Evolutionary conservation across 2,113 vertebrate species (phyloP).

Genomic region (Sisor rabdophorus): DNA sequence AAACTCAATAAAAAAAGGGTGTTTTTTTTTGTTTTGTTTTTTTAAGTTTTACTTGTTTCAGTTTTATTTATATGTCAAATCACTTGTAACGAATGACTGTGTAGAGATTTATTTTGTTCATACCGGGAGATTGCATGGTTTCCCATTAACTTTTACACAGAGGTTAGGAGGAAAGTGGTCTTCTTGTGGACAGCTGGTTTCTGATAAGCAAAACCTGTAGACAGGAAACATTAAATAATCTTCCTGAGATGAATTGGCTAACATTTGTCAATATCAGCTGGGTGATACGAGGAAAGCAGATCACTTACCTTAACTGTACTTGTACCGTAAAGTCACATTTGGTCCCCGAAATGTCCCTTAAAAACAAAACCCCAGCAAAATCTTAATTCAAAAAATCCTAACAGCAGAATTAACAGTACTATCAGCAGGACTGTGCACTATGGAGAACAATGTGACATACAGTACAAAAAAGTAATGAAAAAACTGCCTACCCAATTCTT

Average conservation of each 20-base stretch:
- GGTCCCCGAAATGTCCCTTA: conserved; percentile 98
- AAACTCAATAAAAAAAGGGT: not conserved
- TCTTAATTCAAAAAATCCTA: conserved; percentile 16
- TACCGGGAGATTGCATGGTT: conserved; percentile 96
- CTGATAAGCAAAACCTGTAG: conserved; percentile 94
- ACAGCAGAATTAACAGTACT: not conserved
- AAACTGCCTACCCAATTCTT: not conserved
- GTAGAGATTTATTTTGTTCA: not conserved
- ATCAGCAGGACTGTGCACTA: not conserved
- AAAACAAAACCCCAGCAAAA: conserved; percentile 47
- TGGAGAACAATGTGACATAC: not conserved
- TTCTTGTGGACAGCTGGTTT: conserved; percentile 99
- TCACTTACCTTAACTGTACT: conserved; percentile 89
- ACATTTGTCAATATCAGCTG: not conserved
- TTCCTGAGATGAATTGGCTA: not conserved
- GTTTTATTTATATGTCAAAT: no score
- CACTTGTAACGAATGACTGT: not conserved
- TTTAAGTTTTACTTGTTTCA: no score
- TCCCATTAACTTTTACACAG: conserved; percentile 98
- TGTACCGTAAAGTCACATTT: conserved; percentile 99
- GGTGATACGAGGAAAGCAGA: not conserved
- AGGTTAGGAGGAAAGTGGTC: conserved; percentile 98
- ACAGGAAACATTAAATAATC: not conserved
- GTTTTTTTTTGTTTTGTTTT: not conserved
- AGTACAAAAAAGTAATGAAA: conserved; percentile 1